These are phyloP conservation scores for Anadara kagoshimensis DNA, from an alignment of 1,140 invertebrate species.

Conservation along the genomic window DNA sequence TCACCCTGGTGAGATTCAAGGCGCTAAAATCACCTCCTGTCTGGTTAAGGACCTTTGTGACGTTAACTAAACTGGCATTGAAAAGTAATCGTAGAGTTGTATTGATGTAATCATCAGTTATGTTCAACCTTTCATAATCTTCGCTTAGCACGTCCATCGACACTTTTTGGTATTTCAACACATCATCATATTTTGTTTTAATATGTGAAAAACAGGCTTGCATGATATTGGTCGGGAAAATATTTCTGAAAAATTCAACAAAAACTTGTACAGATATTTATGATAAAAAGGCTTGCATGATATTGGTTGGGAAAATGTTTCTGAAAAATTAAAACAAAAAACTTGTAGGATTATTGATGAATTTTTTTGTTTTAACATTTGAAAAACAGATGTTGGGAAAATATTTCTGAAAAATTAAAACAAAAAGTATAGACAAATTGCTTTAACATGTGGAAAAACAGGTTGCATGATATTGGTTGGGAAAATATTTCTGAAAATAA, in stretches of 20 bases:
- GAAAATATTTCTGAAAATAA: constrained; percentile 88
- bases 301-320: constrained; percentile 94
- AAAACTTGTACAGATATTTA: too few species aligned
- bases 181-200: constrained; percentile 59
- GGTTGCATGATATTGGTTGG: constrained; percentile 93
- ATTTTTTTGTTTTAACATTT: too few species aligned
- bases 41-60: constrained; percentile 6
- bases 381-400: too few species aligned
- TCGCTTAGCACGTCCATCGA: background rate
- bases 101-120: constrained; percentile 21
- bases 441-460: constrained; percentile 74
- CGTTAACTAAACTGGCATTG: constrained; percentile 20
- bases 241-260: constrained; percentile 84
- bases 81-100: constrained; percentile 17
- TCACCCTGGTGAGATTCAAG: constrained; percentile 25
- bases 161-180: constrained; percentile 16
- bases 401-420: too few species aligned
- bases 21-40: constrained; percentile 37
- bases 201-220: constrained; percentile 81
- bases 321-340: constrained; percentile 81
- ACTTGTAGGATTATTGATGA: too few species aligned
- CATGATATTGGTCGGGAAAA: constrained; percentile 93
- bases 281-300: constrained; percentile 85
- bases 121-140: constrained; percentile 33
- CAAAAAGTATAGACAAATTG: too few species aligned